Evolutionary conservation across 2,797 vertebrate species (phyloP).

Genomic region (Harpagifer antarcticus): DNA sequence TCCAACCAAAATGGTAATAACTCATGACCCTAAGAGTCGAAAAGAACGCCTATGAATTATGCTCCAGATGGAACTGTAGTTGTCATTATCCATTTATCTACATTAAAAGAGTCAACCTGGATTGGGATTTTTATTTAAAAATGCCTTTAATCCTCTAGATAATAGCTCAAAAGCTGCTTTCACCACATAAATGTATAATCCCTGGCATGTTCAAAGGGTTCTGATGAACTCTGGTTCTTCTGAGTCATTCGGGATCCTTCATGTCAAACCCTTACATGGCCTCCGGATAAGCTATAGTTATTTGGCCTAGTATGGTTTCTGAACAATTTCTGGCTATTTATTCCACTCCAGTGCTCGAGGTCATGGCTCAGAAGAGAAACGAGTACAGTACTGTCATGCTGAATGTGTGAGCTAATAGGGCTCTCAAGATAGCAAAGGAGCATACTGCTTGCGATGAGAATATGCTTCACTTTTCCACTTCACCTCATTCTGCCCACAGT

Average conservation of each 20-base stretch:
- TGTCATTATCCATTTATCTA: conserved; percentile 18
- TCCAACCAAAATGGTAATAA: conserved; percentile 39
- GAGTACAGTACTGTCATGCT: conserved; percentile 45
- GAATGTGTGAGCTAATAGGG: conserved; percentile 53
- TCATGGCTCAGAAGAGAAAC: conserved; percentile 39
- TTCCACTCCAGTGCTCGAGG: conserved; percentile 44
- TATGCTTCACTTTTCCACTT: conserved; percentile 40
- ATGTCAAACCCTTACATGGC: neutral
- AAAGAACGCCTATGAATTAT: conserved; percentile 48
- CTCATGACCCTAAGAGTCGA: conserved; percentile 59
- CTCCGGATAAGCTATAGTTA: conserved; percentile 32
- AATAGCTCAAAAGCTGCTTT: neutral
- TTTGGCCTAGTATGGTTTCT: conserved; percentile 38
- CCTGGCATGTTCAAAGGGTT: neutral
- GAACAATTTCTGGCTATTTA: conserved; percentile 55
- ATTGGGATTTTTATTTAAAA: conserved; percentile 16
- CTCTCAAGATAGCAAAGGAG: conserved; percentile 49
- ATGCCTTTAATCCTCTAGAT: neutral
- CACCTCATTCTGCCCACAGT: conserved; percentile 42
- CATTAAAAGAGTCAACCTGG: conserved; percentile 12
- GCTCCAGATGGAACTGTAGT: conserved; percentile 27
- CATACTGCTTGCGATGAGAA: conserved; percentile 29
- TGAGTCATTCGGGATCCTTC: conserved; percentile 16
- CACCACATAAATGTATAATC: neutral
- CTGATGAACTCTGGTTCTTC: conserved; percentile 17